Evolutionary conservation across 2,888 invertebrate genomes (phyloP), one percentile per base, ranked within the genome.

Genomic region (Apodemia duryi): DNA sequence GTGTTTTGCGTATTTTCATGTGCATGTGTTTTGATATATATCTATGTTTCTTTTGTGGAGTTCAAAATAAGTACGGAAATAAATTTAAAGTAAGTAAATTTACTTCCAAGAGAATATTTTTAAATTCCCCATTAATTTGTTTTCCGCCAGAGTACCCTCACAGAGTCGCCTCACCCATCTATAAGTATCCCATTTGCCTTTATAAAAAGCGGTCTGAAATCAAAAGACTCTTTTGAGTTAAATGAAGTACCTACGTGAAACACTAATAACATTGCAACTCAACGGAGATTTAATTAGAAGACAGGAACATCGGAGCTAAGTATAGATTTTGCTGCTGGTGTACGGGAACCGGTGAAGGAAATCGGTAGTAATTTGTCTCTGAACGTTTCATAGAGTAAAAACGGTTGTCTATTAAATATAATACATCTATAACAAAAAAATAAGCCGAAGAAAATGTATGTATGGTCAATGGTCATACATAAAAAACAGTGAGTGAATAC

Each of bases 191-290:
- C 9, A 28, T 52, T 52, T 46, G 9, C n/a, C 10, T 9, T 52
- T 52, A 28, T 9, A 52, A 52, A 52, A 52, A 28, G 9, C 28
- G 54, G 43, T n/a, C 46, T 46, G 46, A 46, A n/a, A 43, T 41
- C 43, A 41, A 57, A 63, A 52, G 52, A 43, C 43, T 63, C 52
- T 29, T 38, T 54, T 63, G 41, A 63, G 29, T 38, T 63, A 54
- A 63, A 63, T 63, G 28, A 52, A 52, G 52, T 28, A 52, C 21
- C 21, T 21, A 21, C 28, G 10, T 28, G 52, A 52, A 52, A 28
- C 52, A 52, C 52, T 63, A 57, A 54, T 54, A 54, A 63, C 63
- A 63, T 63, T 54, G 63, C 63, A 38, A 57, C 63, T 63, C 57
- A 38, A 63, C 41, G 63, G 52, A n/a, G 54, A 63, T 54, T 54